These are phyloP conservation scores for Cepaea hortensis DNA, from an alignment of 2,888 invertebrate genomes.

Conservation along the genomic window DNA sequence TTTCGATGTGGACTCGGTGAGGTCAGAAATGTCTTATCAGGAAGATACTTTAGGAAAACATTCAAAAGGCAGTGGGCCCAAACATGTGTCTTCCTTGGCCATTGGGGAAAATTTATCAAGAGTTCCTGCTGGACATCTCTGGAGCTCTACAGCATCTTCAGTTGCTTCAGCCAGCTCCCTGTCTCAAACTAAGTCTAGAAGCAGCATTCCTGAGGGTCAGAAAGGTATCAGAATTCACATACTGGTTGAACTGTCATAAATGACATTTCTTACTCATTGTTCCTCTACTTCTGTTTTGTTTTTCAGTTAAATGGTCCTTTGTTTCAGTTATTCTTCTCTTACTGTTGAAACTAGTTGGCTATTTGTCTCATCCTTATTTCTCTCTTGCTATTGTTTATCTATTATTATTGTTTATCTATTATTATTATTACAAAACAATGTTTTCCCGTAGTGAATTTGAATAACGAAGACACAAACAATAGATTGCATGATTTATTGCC, in stretches of 20 bases:
- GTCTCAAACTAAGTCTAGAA: slow-evolving; percentile 5
- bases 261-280: background rate
- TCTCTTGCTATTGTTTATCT: too few relatives aligned
- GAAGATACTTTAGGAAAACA: background rate
- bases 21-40: slow-evolving; percentile 24
- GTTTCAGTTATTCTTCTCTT: too few relatives aligned
- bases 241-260: background rate
- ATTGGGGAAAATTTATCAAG: slow-evolving; percentile 19
- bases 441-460: too few relatives aligned
- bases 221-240: slow-evolving; percentile 17
- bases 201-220: slow-evolving; percentile 9
- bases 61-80: background rate
- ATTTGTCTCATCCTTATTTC: too few relatives aligned
- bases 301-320: too few relatives aligned
- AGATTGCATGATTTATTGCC: too few relatives aligned
- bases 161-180: background rate
- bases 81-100: slow-evolving; percentile 26
- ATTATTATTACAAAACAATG: too few relatives aligned
- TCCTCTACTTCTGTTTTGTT: background rate
- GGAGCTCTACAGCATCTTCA: background rate
- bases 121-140: background rate
- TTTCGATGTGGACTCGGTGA: background rate
- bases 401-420: too few relatives aligned
- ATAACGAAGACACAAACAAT: too few relatives aligned
- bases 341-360: too few relatives aligned